phyloP scores from a whole-genome alignment of 1,140 invertebrate species.

The Prorops nasuta region DNA sequence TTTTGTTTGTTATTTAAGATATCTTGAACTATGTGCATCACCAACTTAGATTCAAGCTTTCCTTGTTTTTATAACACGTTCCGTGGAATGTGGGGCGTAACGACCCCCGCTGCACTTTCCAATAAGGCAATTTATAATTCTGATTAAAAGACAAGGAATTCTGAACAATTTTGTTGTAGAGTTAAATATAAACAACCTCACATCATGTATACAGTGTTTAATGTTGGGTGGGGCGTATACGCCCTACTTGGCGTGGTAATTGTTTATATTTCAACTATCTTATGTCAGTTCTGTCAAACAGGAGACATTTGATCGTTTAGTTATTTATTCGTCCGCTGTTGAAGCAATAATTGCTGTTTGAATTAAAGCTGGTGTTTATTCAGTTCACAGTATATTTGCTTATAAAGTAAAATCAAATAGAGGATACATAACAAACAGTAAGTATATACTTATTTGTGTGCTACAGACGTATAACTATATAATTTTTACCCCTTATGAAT shows the following conservation, averaged over 20 bases:
- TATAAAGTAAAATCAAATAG: slow-evolving; percentile 13
- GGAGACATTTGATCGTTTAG: neutral
- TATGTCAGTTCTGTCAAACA: neutral
- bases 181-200: neutral
- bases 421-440: slow-evolving; percentile 12
- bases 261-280: slow-evolving; percentile 8
- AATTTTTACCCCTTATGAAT: neutral
- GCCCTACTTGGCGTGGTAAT: slow-evolving; percentile 6
- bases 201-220: neutral
- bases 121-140: slow-evolving; percentile 4
- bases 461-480: slow-evolving; percentile 5
- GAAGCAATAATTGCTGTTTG: neutral
- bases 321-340: slow-evolving; percentile 2
- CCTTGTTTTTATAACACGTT: no score
- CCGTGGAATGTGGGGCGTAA: slow-evolving; percentile 8
- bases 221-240: slow-evolving; percentile 13
- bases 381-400: slow-evolving; percentile 8
- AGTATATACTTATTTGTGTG: slow-evolving; percentile 13
- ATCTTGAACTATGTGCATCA: no score
- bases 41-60: no score
- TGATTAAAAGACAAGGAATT: slow-evolving; percentile 5
- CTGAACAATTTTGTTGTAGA: neutral
- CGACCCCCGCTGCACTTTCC: slow-evolving; percentile 3
- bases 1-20: no score
- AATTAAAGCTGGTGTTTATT: slow-evolving; percentile 12